These are phyloP conservation scores for Gymnarchus niloticus DNA, from an alignment of 2,113 vertebrate genomes.

Conservation along the genomic window DNA sequence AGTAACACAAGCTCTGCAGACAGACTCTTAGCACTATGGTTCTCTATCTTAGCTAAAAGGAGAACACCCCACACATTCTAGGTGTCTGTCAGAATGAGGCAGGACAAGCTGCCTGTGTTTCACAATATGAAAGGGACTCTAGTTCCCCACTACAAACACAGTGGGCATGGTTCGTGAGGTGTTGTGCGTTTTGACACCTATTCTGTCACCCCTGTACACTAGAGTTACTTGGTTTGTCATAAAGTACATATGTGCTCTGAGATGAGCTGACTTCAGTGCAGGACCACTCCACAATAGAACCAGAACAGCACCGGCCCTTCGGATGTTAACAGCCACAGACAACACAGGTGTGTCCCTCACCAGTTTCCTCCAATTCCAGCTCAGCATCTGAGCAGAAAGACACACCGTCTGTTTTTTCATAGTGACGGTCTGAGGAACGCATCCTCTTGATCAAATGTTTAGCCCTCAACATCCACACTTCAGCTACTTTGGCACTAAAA, in stretches of 20 bases:
- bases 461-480: not conserved
- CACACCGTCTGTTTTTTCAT: too few relatives aligned
- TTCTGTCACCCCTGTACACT: not conserved
- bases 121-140: not conserved
- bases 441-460: not conserved
- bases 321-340: not conserved
- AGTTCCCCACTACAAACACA: not conserved
- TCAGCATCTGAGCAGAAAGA: not conserved
- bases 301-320: not conserved
- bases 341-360: too few relatives aligned
- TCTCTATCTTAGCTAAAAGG: not conserved
- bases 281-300: not conserved
- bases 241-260: not conserved
- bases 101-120: not conserved
- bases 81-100: not conserved
- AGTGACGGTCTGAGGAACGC: too few relatives aligned
- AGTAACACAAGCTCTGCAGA: not conserved
- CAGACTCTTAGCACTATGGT: not conserved
- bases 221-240: not conserved
- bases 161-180: not conserved
- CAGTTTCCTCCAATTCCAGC: not conserved
- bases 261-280: not conserved
- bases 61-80: not conserved
- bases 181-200: not conserved
- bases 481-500: not conserved